Base-by-base conservation (phyloP, 1,140 invertebrate species). In the Meloidogyne floridensis region DNA sequence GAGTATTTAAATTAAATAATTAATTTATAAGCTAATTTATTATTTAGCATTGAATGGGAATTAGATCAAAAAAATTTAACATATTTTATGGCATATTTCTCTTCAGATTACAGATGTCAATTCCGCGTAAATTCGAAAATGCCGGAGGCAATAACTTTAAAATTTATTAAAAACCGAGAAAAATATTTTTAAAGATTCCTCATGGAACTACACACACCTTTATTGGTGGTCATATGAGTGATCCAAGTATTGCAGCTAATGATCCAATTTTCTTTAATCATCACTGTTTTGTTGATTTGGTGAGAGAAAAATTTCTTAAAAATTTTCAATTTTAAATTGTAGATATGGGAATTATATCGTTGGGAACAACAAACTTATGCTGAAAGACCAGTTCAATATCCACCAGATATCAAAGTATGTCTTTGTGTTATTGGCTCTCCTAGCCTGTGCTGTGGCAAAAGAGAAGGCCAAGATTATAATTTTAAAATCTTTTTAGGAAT, bases 251-350 rank as follows among this genome's bases (percentile, higher is more conserved):
- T 11, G 72, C 85, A 11, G 85, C 86, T 5, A 86, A 86, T 47
- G 84, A 86, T 72, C 84, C 84, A 2, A 81, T 87, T n/a, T 82
- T 86, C 72, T 87, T 84, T 83, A 83, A 77, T 43, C 76, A 88
- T 20, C 87, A 87, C 75, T 88, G 84, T 18, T 91, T 90, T 84
- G 86, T 91, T 9, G 91, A 91, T 83, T 86, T 81, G 51, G 76
- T 87, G 4, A 86, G 82, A 83, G 83, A 88, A 53, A 75, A 82
- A 51, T 87, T 47, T 32, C 1, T 32, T 47, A 47, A 47, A 47
- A 47, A 47, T 47, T 6, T 47, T 47, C 7, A 47, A 47, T 6
- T 6, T 47, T 47, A 47, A 47, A 47, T 47, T 47, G 7, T 6
- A 47, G 47, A 47, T 47, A 6, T 47, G 47, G 47, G 47, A 47